phyloP scores from a whole-genome alignment of 2,113 vertebrate genomes.

The Myrmophylax atrothorax region DNA sequence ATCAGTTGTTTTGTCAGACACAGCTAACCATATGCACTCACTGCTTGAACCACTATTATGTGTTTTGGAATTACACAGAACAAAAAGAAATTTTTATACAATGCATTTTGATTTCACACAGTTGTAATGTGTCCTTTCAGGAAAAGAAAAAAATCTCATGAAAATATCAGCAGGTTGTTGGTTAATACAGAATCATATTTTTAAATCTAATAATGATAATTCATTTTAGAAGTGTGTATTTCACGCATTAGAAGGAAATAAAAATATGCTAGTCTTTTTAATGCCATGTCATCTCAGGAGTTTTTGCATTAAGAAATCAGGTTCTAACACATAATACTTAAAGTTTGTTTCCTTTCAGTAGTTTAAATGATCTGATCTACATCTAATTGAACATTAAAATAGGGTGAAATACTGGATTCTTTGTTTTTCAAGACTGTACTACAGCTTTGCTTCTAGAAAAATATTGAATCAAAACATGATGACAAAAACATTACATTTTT shows the following conservation, averaged over 20 bases:
- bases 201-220: neutral
- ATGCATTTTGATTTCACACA: neutral
- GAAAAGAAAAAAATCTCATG: rapidly evolving
- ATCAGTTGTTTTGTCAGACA: neutral
- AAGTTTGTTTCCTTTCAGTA: neutral
- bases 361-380: neutral
- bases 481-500: neutral
- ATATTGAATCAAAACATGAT: rapidly evolving
- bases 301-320: neutral
- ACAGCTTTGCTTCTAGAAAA: neutral
- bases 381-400: neutral
- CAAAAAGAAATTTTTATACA: neutral
- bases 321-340: neutral
- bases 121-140: neutral
- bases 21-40: neutral
- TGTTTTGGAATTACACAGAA: neutral
- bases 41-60: neutral
- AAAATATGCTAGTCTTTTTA: neutral
- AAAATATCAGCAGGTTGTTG: neutral
- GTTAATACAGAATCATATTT: neutral
- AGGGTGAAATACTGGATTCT: neutral
- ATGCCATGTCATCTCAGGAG: neutral
- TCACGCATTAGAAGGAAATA: neutral
- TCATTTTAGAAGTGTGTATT: neutral
- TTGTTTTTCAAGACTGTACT: neutral